phyloP scores from a whole-genome alignment of 2,113 vertebrate species.

The Embiotoca jacksoni region DNA sequence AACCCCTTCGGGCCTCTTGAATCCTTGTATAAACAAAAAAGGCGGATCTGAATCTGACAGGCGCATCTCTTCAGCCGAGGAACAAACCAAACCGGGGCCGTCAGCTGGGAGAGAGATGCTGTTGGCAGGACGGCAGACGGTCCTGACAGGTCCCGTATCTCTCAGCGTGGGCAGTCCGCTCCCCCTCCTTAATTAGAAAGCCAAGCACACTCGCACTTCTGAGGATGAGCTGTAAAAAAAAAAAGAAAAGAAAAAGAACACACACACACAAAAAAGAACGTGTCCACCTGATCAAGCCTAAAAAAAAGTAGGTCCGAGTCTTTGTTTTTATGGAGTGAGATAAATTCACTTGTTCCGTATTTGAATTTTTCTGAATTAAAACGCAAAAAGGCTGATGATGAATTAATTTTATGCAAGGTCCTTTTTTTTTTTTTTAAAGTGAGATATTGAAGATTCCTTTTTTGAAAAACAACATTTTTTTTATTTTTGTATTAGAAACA shows the following conservation, averaged over 20 bases:
- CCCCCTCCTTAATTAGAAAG: neutral
- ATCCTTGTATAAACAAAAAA: constrained; percentile 48
- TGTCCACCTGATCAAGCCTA: neutral
- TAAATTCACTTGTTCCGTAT: neutral
- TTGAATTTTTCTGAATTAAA: neutral
- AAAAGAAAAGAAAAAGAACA: too few relatives aligned
- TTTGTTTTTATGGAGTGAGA: neutral
- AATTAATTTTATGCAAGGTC: neutral
- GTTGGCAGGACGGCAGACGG: constrained; percentile 75
- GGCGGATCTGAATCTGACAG: constrained; percentile 77
- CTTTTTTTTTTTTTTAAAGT: too few relatives aligned
- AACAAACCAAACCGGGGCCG: constrained; percentile 23
- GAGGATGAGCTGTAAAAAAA: neutral
- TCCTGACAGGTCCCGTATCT: constrained; percentile 68
- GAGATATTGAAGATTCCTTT: too few relatives aligned
- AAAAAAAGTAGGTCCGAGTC: neutral
- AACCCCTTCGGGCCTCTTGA: constrained; percentile 23
- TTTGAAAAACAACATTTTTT: too few relatives aligned
- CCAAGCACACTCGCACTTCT: neutral
- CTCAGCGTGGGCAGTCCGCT: neutral
- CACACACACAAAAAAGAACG: neutral
- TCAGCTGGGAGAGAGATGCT: constrained; percentile 75
- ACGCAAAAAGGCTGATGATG: neutral
- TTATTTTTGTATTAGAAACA: too few relatives aligned
- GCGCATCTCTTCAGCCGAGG: constrained; percentile 50